Evolutionary conservation across 1,140 invertebrate genomes (phyloP), one percentile per base, ranked within the genome.

Genomic region (Aphelenchoides avenae): DNA sequence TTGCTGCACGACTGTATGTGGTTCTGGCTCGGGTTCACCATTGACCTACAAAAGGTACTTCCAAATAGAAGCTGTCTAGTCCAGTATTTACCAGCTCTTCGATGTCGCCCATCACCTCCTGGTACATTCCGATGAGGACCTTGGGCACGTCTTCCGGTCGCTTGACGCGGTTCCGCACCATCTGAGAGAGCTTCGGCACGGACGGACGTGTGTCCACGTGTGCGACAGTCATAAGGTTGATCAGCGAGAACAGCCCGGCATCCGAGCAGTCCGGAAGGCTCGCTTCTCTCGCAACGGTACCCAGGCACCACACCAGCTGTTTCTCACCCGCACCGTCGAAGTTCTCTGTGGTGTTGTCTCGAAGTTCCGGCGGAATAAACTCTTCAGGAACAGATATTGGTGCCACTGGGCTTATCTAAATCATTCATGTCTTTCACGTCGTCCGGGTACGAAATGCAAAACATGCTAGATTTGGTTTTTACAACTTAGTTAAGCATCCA

Each of bases 221-320:
- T 11, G 24, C 36, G 24, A 69, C 66, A 15, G 66, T 66, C 66
- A 66, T 70, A 2, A 66, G 40, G 33, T 66, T 66, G 2, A 66
- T 33, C 11, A 66, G 24, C 11, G 64, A 66, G 49, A 51, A 50
- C 6, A 66, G 31, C 3, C 47, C 42, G 3, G 64, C 60, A 52
- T 66, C 64, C 13, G 50, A 15, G 43, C 48, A 58, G 33, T 39
- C 41, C 13, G 43, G 34, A 60, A 57, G 36, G 22, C 44, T 48
- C 1, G 26, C 30, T 26, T n/a, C 27, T 18, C 24, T 34, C 20
- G 43, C 66, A 55, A 60, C 52, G 43, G 26, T 51, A 39, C 62
- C 64, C 9, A 65, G 48, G 29, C 52, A 59, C 64, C 64, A 65
- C 37, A 68, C 64, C n/a, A 68, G 20, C 9, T 54, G 55, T 15